phyloP scores from a whole-genome alignment of 2,797 vertebrate species.

The Podarcis lilfordi region DNA sequence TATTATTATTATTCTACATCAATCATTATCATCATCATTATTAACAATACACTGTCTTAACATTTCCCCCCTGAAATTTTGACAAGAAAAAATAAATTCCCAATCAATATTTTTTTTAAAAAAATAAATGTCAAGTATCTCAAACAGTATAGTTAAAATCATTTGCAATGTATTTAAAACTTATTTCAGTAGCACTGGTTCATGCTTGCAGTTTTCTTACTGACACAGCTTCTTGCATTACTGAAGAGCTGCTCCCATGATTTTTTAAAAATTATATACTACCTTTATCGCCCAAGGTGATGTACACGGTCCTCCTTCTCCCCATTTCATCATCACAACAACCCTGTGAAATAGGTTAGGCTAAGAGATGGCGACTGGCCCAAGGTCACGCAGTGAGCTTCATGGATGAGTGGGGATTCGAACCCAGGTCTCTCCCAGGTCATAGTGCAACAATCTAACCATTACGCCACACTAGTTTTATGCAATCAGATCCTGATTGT shows the following conservation, averaged over 20 bases:
- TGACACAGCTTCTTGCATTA: conserved; percentile 23
- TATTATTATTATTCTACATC: neutral
- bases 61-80: neutral
- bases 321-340: too few relatives aligned
- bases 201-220: neutral
- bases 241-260: conserved; percentile 22
- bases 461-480: neutral
- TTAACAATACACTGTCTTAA: too few relatives aligned
- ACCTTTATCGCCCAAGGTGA: too few relatives aligned
- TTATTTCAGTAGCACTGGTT: neutral
- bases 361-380: too few relatives aligned
- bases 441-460: too few relatives aligned
- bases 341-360: too few relatives aligned
- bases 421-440: too few relatives aligned
- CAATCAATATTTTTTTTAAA: neutral
- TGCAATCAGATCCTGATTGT: conserved; percentile 38
- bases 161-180: neutral
- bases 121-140: neutral
- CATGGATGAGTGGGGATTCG: too few relatives aligned
- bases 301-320: too few relatives aligned
- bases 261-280: too few relatives aligned
- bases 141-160: neutral
- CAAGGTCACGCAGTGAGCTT: too few relatives aligned
- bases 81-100: neutral
- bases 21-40: neutral